Evolutionary conservation across 2,888 invertebrate species (phyloP).

Genomic region (Eumacrocentrus americanus): DNA sequence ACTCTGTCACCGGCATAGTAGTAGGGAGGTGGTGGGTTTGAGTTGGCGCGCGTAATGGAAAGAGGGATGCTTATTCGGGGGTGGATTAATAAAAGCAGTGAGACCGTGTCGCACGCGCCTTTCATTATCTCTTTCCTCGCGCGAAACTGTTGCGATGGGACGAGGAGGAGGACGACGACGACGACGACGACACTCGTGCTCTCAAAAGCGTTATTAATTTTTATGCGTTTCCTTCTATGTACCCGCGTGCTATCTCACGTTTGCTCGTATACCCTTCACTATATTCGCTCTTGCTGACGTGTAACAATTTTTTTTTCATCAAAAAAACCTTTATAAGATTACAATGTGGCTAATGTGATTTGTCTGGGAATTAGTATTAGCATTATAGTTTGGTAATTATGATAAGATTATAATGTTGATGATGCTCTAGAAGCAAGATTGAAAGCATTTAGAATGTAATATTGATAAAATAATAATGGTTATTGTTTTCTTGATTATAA

Average conservation of each 20-base stretch:
- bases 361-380: too few species aligned
- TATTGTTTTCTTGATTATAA: background rate
- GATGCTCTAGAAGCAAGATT: too few species aligned
- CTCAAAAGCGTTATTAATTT: constrained; percentile 38
- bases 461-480: too few species aligned
- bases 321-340: background rate
- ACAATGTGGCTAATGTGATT: background rate
- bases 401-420: too few species aligned
- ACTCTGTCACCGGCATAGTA: constrained; percentile 14
- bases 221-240: constrained; percentile 31
- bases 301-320: background rate
- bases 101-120: constrained; percentile 27
- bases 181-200: constrained; percentile 16
- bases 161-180: constrained; percentile 13
- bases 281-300: background rate
- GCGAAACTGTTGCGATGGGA: constrained; percentile 39
- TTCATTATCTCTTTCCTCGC: constrained; percentile 23
- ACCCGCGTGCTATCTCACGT: background rate
- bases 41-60: constrained; percentile 9
- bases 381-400: too few species aligned
- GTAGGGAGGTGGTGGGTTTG: constrained; percentile 22
- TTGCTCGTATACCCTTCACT: background rate
- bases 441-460: too few species aligned
- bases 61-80: constrained; percentile 25
- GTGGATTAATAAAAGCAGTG: constrained; percentile 40